These are phyloP conservation scores for Amiota communis DNA, from an alignment of 2,888 invertebrate species.

Conservation along the genomic window DNA sequence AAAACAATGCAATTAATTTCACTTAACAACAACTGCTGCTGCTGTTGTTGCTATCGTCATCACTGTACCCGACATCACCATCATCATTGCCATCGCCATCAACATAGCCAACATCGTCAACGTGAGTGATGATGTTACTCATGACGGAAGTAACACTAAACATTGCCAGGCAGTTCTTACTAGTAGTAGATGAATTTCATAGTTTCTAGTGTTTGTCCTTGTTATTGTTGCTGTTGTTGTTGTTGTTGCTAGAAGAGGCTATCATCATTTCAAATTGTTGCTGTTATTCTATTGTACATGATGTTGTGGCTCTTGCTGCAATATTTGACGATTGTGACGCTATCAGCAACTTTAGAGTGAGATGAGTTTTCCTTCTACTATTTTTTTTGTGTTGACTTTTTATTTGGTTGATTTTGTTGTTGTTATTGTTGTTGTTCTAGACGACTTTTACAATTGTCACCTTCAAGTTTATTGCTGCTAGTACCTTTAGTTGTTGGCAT, in stretches of 20 bases:
- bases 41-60: constrained; percentile 21
- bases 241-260: constrained; percentile 24
- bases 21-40: constrained; percentile 62
- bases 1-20: constrained; percentile 72
- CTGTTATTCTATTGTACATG: constrained; percentile 44
- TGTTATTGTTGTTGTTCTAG: constrained; percentile 41
- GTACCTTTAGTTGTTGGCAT: constrained; percentile 44
- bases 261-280: background rate
- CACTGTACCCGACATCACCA: background rate
- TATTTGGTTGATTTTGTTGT: constrained; percentile 29
- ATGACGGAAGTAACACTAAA: constrained; percentile 55
- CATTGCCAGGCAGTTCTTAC: constrained; percentile 41
- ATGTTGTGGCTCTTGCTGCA: constrained; percentile 50
- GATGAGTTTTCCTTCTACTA: background rate
- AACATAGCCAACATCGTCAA: background rate
- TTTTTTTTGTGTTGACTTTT: constrained; percentile 47
- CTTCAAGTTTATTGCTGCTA: constrained; percentile 60
- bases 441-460: constrained; percentile 69
- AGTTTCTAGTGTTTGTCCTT: constrained; percentile 69
- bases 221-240: constrained; percentile 37
- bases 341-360: too few relatives aligned
- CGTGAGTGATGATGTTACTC: constrained; percentile 48
- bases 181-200: constrained; percentile 69
- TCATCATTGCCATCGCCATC: background rate
- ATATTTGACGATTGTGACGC: too few relatives aligned